Conservation (phyloP, 2,888 invertebrate species). For the Cryptocheilus praepositus region DNA sequence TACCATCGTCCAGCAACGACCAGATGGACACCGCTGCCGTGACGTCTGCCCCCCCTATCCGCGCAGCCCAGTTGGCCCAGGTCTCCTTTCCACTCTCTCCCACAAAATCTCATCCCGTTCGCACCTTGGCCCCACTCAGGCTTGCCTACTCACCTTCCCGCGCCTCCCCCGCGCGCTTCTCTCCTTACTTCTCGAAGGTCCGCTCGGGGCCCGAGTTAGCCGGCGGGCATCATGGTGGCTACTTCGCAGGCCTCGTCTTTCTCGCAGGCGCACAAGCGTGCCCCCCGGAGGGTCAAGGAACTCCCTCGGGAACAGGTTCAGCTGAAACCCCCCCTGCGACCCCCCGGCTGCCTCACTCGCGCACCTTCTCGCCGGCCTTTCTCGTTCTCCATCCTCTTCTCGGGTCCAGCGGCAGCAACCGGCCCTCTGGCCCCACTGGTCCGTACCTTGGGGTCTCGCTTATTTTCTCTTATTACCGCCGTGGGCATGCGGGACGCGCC, state of each 20-base stretch:
- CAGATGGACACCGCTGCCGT: neutral
- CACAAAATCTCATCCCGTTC: constrained; percentile 12
- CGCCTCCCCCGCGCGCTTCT: constrained; percentile 29
- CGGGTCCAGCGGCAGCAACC: constrained; percentile 59
- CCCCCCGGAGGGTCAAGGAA: constrained; percentile 73
- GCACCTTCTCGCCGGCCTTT: neutral
- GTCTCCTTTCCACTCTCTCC: neutral
- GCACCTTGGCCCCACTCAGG: neutral
- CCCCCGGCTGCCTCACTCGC: constrained; percentile 24
- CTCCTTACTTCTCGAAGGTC: neutral
- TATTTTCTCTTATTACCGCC: constrained; percentile 70
- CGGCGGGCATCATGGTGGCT: constrained; percentile 70
- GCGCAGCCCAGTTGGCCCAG: too few species aligned
- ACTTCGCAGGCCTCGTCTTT: constrained; percentile 62
- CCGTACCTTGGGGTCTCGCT: constrained; percentile 68
- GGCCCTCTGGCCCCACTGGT: constrained; percentile 65
- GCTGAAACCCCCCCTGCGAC: constrained; percentile 63
- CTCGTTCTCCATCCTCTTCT: constrained; percentile 33
- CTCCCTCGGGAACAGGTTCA: constrained; percentile 75
- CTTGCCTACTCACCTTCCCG: constrained; percentile 1
- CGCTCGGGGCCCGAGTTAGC: constrained; percentile 57
- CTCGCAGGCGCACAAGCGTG: constrained; percentile 58
- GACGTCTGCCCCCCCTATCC: too few species aligned
- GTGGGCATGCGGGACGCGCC: constrained; percentile 58
- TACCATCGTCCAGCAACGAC: too few species aligned